Percentiles rank a stretch among this genome's conserved stretches.
phyloP scores from a whole-genome alignment of 2,797 vertebrate species.

The Knipowitschia caucasica region DNA sequence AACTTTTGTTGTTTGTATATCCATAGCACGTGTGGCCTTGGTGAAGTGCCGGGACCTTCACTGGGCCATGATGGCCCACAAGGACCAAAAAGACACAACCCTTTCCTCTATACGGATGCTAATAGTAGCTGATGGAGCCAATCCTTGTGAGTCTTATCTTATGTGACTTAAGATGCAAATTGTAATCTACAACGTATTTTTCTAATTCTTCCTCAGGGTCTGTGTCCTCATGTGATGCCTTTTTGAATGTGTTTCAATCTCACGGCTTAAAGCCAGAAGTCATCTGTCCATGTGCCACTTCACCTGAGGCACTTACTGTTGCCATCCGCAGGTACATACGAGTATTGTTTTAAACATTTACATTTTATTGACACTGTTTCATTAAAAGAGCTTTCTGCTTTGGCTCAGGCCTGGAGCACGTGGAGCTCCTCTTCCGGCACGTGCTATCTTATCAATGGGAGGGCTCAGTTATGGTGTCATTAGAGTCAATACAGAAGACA shows the following conservation, averaged over 20 bases:
- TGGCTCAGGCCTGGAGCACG: constrained; percentile 85
- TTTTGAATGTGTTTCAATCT: constrained; percentile 93
- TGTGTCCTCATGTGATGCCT: constrained; percentile 96
- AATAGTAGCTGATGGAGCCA: constrained; percentile 94
- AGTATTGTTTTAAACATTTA: background rate
- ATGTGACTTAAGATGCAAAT: background rate
- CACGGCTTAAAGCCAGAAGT: constrained; percentile 94
- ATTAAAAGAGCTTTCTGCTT: background rate
- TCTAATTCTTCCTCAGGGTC: constrained; percentile 79
- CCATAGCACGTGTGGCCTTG: constrained; percentile 86
- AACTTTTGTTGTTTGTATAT: background rate
- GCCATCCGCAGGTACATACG: constrained; percentile 90
- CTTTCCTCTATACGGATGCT: constrained; percentile 93
- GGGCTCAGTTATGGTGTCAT: constrained; percentile 95
- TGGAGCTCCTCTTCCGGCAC: constrained; percentile 89
- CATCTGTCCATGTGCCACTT: constrained; percentile 95
- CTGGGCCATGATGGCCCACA: constrained; percentile 99
- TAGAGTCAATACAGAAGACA: constrained; percentile 96
- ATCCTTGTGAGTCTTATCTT: constrained; percentile 87
- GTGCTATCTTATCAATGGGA: constrained; percentile 91
- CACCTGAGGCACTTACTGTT: constrained; percentile 95
- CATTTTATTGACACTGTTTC: background rate
- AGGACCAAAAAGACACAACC: constrained; percentile 94
- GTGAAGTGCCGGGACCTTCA: constrained; percentile 97
- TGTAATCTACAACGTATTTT: background rate